phyloP scores from a whole-genome alignment of 2,113 vertebrate species.

The Accipiter virgatus region DNA sequence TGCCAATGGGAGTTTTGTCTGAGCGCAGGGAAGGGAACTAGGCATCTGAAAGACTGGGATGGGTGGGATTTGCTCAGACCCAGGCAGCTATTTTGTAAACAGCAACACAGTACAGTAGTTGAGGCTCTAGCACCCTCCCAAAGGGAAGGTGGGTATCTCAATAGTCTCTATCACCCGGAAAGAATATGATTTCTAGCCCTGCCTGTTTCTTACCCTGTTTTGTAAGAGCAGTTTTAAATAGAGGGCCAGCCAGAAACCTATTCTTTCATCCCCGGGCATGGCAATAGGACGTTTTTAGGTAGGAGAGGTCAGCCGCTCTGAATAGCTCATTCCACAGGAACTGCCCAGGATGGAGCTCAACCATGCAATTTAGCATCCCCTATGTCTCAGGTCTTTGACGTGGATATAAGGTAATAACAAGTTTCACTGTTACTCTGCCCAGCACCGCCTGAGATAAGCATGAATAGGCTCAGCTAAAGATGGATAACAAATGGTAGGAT shows the following conservation, averaged over 20 bases:
- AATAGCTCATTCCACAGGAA: conserved; percentile 41
- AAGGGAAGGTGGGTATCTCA: not conserved
- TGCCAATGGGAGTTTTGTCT: not conserved
- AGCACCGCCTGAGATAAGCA: not conserved
- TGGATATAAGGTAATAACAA: not conserved
- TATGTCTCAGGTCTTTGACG: not conserved
- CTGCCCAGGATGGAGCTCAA: not conserved
- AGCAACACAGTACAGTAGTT: not conserved
- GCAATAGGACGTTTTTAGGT: conserved; percentile 32
- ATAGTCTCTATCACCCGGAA: not conserved
- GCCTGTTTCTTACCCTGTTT: not conserved
- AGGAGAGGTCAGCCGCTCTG: not conserved
- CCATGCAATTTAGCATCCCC: conserved; percentile 10
- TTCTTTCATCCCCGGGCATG: not conserved
- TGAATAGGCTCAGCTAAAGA: not conserved
- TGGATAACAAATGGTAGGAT: not conserved
- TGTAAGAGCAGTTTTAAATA: not conserved
- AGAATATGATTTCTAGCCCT: not conserved
- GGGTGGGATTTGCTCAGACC: not conserved
- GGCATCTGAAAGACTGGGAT: not conserved
- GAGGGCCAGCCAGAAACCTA: not conserved
- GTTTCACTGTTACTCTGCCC: not conserved
- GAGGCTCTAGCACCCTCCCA: not conserved
- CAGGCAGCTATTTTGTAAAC: not conserved
- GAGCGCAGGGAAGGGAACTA: not conserved